A percentile compares a stretch with the other conserved stretches of the same genome.
These are phyloP conservation scores for Erythrocercus mccallii DNA, from an alignment of 2,113 vertebrate species.

Conservation along the genomic window DNA sequence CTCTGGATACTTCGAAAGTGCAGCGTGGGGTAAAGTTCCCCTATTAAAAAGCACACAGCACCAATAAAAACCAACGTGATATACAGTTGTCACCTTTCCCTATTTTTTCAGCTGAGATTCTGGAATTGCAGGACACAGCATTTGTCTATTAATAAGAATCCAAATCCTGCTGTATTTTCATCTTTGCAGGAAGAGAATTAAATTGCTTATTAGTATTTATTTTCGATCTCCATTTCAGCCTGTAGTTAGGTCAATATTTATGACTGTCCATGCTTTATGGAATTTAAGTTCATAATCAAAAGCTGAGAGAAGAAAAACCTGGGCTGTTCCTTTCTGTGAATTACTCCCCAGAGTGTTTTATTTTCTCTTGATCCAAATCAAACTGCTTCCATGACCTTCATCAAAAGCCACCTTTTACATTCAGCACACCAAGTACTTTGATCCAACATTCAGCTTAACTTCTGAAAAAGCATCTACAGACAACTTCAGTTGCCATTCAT, in stretches of 20 bases:
- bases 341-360: not conserved
- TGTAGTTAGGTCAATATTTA: not conserved
- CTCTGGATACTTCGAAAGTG: not conserved
- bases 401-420: not conserved
- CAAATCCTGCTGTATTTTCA: not conserved
- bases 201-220: not conserved
- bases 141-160: not conserved
- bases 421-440: not conserved
- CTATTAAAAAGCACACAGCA: not conserved
- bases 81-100: not conserved
- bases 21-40: not conserved
- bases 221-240: not conserved
- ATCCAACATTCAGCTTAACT: not conserved
- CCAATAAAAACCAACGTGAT: fast-evolving
- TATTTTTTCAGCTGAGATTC: not conserved
- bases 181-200: not conserved
- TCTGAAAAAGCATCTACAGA: not conserved
- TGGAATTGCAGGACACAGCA: not conserved
- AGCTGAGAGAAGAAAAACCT: not conserved
- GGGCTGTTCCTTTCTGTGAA: not conserved
- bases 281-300: not conserved
- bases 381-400: not conserved
- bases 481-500: not conserved
- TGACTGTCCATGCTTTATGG: fast-evolving
- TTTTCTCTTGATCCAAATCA: not conserved